Evolutionary conservation across 1,140 invertebrate species (phyloP).

Genomic region (Pinna nobilis): DNA sequence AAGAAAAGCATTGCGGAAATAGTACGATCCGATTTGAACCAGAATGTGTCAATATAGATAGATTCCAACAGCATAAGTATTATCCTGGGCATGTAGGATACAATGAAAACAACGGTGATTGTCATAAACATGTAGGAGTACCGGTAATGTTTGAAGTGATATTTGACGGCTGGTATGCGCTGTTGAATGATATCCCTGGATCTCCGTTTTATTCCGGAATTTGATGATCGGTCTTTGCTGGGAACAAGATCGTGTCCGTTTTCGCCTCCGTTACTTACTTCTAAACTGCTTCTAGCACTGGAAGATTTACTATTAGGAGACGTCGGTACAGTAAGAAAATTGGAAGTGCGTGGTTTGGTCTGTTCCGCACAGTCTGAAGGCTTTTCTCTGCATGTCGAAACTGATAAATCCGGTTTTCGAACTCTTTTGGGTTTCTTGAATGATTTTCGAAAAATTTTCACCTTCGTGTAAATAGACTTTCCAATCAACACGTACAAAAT

Average conservation of each 20-base stretch:
- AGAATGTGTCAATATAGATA: slow-evolving; percentile 9
- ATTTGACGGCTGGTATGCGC: neutral
- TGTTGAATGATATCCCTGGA: neutral
- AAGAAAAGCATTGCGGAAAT: slow-evolving; percentile 24
- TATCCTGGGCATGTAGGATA: slow-evolving; percentile 29
- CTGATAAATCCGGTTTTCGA: neutral
- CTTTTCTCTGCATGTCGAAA: slow-evolving; percentile 1
- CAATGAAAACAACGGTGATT: slow-evolving; percentile 35
- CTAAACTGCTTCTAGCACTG: neutral
- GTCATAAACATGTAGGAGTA: slow-evolving; percentile 46
- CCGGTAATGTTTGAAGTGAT: slow-evolving; percentile 26
- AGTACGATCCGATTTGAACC: neutral
- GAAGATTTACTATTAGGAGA: neutral
- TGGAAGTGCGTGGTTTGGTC: neutral
- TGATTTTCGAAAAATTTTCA: slow-evolving; percentile 12
- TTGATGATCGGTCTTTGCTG: neutral
- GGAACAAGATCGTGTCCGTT: slow-evolving; percentile 2
- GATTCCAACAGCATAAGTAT: slow-evolving; percentile 32
- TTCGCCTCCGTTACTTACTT: neutral
- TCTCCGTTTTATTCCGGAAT: neutral
- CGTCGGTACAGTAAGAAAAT: neutral
- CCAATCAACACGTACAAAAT: slow-evolving; percentile 36
- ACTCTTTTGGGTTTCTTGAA: neutral
- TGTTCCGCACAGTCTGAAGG: neutral
- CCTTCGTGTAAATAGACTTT: slow-evolving; percentile 20